Conservation (phyloP, 2,797 vertebrate species). For the Ctenopoma kingsleyae region DNA sequence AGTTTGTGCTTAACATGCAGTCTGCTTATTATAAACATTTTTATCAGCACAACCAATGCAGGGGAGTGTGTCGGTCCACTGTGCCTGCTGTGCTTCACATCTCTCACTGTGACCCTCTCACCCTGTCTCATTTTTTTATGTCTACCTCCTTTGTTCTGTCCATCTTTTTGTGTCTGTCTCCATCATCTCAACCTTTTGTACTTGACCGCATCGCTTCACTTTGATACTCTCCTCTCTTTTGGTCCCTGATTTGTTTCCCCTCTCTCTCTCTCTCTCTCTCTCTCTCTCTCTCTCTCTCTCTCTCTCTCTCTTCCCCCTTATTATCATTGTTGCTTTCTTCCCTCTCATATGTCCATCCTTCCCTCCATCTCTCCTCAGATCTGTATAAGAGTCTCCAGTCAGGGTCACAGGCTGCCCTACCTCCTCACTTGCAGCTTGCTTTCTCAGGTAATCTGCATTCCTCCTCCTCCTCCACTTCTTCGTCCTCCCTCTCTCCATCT, state of each 20-base stretch:
- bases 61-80: slow-evolving; percentile 1
- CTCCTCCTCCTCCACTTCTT: slow-evolving; percentile 5
- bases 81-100: slow-evolving; percentile 20
- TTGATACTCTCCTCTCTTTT: slow-evolving; percentile 33
- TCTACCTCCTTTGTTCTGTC: slow-evolving; percentile 29
- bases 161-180: slow-evolving; percentile 22
- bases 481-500: slow-evolving; percentile 5
- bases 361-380: slow-evolving; percentile 85
- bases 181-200: slow-evolving; percentile 39
- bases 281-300: too few species aligned
- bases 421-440: slow-evolving; percentile 96
- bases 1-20: too few species aligned
- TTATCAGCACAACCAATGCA: too few species aligned
- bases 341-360: slow-evolving; percentile 51
- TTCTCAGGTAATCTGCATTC: slow-evolving; percentile 91
- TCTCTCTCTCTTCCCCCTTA: background rate
- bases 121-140: slow-evolving; percentile 4
- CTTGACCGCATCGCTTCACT: slow-evolving; percentile 5
- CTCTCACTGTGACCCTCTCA: slow-evolving; percentile 16
- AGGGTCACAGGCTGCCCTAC: slow-evolving; percentile 93
- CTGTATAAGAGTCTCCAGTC: slow-evolving; percentile 99
- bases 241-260: slow-evolving; percentile 3
- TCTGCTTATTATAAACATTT: too few species aligned
- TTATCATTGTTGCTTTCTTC: slow-evolving; percentile 36
- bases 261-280: too few species aligned